Evolutionary conservation across 2,797 vertebrate genomes (phyloP).

Genomic region (Meda fulgida): DNA sequence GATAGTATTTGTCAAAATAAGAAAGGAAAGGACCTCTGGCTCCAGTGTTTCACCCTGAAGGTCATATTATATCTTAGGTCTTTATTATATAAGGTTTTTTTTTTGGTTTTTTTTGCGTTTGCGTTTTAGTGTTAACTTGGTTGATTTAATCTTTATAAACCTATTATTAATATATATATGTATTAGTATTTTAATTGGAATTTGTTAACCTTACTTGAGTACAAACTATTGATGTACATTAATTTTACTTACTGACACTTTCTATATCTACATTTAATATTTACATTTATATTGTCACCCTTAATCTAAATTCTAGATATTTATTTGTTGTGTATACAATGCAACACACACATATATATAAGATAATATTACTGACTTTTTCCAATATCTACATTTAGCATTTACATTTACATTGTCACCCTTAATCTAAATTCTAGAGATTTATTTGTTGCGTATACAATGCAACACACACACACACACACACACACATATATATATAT

Average conservation of each 20-base stretch:
- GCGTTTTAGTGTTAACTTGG: neutral
- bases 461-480: no score
- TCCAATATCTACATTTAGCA: neutral
- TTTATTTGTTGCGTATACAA: neutral
- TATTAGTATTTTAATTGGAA: neutral
- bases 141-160: neutral
- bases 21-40: conserved; percentile 68
- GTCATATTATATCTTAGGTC: conserved; percentile 64
- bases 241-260: neutral
- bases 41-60: conserved; percentile 65
- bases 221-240: neutral
- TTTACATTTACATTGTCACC: neutral
- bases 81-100: conserved; percentile 55
- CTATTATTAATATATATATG: neutral
- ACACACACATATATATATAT: no score
- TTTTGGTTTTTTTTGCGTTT: conserved; percentile 48
- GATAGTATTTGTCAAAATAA: conserved; percentile 75
- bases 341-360: no score
- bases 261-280: neutral
- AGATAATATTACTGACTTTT: neutral
- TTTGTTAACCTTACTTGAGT: neutral
- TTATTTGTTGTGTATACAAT: no score
- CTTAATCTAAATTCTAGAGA: neutral
- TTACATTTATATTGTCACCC: neutral
- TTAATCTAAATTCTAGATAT: no score